These are phyloP conservation scores for Sphaerodactylus townsendi DNA, from an alignment of 2,113 vertebrate genomes.

Conservation along the genomic window DNA sequence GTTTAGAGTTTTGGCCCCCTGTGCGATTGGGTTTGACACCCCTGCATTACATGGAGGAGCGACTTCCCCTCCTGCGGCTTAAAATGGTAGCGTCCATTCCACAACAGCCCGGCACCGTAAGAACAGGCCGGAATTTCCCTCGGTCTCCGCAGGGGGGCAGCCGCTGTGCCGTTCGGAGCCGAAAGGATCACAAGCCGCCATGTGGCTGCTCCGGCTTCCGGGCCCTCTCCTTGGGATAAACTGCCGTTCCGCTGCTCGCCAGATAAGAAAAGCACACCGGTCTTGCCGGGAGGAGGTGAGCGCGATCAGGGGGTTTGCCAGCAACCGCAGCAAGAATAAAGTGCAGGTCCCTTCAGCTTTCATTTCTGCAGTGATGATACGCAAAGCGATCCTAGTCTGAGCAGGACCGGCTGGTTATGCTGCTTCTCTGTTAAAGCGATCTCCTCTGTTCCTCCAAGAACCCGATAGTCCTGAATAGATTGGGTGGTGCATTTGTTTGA, in stretches of 20 bases:
- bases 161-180: neutral
- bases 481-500: no score
- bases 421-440: neutral
- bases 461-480: no score
- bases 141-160: no score
- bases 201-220: neutral
- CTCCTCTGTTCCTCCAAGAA: no score
- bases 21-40: no score
- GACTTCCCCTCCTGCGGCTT: no score
- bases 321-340: neutral
- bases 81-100: no score
- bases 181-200: fast-evolving
- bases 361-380: neutral
- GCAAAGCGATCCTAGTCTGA: neutral
- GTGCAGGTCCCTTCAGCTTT: neutral
- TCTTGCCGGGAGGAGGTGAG: neutral
- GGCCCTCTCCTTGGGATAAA: neutral
- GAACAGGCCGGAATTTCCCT: no score
- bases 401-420: neutral
- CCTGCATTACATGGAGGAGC: no score
- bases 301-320: neutral
- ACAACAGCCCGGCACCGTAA: no score
- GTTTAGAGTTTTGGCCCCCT: no score
- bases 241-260: neutral
- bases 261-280: neutral